Base-by-base conservation (phyloP, 2,888 invertebrate species). In the Sisyra nigra region DNA sequence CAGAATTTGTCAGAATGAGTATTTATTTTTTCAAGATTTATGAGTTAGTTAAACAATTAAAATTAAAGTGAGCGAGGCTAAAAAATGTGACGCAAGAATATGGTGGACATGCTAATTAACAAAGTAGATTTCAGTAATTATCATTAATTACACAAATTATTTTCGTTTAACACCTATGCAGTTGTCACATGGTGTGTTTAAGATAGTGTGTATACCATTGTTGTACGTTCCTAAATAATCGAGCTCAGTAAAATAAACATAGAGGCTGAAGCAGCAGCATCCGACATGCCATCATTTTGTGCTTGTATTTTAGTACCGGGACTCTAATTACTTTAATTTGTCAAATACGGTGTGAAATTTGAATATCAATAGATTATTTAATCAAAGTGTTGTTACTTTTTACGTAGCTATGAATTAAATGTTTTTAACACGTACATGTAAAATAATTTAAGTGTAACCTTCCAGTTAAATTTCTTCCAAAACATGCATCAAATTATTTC, bases 91-190 rank as follows among this genome's bases (percentile, higher is more conserved):
- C 38, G 38, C 19, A 38, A 38, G 18, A 24, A 24, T 24, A 24
- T 24, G 34, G 11, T 14, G 34, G 19, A 41, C 19, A 17, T 41
- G 41, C 41, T 41, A 41, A 41, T 41, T 33, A 41, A 41, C 41
- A 13, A 41, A 41, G 15, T 19, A 30, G 34, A 41, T 41, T 41
- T 41, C 41, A 8, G 34, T 41, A 33, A 41, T 41, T 41, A 41
- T 41, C 41, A 34, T 24, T 41, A 41, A 41, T 41, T 41, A 41
- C 33, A 18, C 40, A 41, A 34, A 34, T 41, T 41, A 41, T 41
- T 34, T 30, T 2, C 18, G 17, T 34, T 41, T 41, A 41, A 31
- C 41, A 41, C 41, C 37, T 40, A 34, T 34, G 39, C 31, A 31
- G 15, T 41, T 41, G 41, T 41, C 31, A 30, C 32, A 41, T 41